Evolutionary conservation across 1,140 invertebrate genomes (phyloP).

Genomic region (Copidosoma floridanum): DNA sequence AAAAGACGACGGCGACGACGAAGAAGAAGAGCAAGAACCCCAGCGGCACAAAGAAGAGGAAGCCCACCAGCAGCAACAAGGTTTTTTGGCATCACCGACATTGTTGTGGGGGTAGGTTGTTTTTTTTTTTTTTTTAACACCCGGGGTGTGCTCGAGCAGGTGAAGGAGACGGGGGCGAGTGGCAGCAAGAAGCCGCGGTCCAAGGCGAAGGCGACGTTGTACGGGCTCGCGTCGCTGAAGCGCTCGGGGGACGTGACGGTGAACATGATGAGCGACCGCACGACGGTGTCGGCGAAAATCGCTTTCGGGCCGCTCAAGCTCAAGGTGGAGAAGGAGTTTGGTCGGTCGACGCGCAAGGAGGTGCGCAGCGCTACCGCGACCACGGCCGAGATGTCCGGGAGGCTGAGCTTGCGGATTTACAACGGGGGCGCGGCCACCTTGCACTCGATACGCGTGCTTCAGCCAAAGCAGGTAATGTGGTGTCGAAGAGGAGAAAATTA

Average conservation of each 20-base stretch:
- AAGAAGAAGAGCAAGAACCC: conserved; percentile 29
- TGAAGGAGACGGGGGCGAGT: too few species aligned
- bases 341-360: conserved; percentile 72
- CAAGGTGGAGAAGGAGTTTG: conserved; percentile 81
- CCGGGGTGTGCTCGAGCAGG: too few species aligned
- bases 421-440: conserved; percentile 74
- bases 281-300: conserved; percentile 78
- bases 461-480: conserved; percentile 81
- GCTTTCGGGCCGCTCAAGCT: conserved; percentile 73
- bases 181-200: conserved; percentile 60
- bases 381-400: conserved; percentile 79
- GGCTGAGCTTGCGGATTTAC: conserved; percentile 72
- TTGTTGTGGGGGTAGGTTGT: too few species aligned
- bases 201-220: conserved; percentile 74
- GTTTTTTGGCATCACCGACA: background rate
- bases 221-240: conserved; percentile 72
- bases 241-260: conserved; percentile 76
- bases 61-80: background rate
- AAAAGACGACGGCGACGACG: conserved; percentile 27
- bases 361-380: conserved; percentile 79
- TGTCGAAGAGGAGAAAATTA: too few species aligned
- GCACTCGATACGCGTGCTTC: conserved; percentile 78
- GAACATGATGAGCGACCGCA: conserved; percentile 73
- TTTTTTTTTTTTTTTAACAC: too few species aligned
- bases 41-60: too few species aligned